Conservation (phyloP, 2,797 vertebrate genomes). For the Mycteria americana region DNA sequence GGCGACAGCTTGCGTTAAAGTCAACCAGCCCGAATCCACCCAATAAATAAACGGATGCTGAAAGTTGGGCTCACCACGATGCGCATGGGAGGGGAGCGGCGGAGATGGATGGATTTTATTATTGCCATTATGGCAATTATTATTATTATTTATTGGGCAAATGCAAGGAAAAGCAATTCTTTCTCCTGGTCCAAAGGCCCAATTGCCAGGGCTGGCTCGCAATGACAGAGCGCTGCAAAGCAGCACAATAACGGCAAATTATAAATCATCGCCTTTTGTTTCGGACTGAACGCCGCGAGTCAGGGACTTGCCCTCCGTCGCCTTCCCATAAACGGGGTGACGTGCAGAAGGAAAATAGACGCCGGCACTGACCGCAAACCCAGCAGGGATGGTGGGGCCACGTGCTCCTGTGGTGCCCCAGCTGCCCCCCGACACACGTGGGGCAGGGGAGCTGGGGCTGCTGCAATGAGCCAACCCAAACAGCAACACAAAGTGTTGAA, state of each 20-base stretch:
- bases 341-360: background rate
- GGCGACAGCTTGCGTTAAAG: constrained; percentile 56
- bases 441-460: background rate
- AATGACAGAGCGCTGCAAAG: constrained; percentile 14
- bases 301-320: constrained; percentile 14
- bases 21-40: constrained; percentile 47
- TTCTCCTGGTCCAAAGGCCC: constrained; percentile 20
- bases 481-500: background rate
- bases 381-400: background rate
- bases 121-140: constrained; percentile 33
- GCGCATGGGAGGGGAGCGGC: background rate
- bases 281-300: background rate
- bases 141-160: constrained; percentile 60
- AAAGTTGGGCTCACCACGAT: constrained; percentile 10
- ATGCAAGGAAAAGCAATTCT: constrained; percentile 22
- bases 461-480: background rate
- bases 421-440: rapidly evolving
- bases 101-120: constrained; percentile 66
- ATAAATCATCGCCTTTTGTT: constrained; percentile 74
- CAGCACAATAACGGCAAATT: constrained; percentile 65
- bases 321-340: background rate
- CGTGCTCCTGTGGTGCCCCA: rapidly evolving
- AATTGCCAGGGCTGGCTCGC: constrained; percentile 21
- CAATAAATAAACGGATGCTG: constrained; percentile 36
- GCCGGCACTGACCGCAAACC: background rate